A percentile compares a stretch with the other conserved stretches of the same genome.
Evolutionary conservation across 2,113 vertebrate genomes (phyloP).

Genomic region (Dromas ardeola): DNA sequence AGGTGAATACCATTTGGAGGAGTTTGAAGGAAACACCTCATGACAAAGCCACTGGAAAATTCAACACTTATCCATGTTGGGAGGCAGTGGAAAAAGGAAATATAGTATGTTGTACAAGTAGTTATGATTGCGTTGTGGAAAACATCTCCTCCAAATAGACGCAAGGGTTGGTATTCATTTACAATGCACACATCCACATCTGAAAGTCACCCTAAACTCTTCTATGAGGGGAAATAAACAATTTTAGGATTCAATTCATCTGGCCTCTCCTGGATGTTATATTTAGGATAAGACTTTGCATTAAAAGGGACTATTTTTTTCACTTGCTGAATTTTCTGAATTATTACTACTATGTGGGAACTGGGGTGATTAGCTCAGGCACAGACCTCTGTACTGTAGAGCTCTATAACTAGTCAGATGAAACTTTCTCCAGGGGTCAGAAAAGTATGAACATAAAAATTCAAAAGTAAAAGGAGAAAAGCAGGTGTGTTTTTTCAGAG

Average conservation of each 20-base stretch:
- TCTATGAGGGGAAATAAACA: neutral
- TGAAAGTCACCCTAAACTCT: neutral
- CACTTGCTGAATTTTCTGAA: neutral
- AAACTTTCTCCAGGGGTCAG: neutral
- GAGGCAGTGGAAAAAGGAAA: neutral
- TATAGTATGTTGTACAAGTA: neutral
- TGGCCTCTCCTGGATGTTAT: neutral
- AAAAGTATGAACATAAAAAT: neutral
- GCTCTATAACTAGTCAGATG: neutral
- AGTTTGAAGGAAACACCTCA: neutral
- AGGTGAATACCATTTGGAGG: neutral
- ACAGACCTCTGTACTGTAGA: neutral
- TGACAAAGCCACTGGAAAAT: neutral
- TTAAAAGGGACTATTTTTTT: neutral
- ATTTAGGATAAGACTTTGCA: neutral
- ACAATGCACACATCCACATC: neutral
- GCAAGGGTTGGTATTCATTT: neutral
- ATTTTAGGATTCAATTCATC: neutral
- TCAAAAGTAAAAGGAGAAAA: neutral
- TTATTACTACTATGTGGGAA: neutral
- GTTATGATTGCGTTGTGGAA: neutral
- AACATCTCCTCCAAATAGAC: neutral
- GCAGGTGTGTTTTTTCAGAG: rapidly evolving
- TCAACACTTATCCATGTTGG: neutral
- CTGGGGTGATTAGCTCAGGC: neutral